Percentiles rank a stretch among this genome's conserved stretches.
These are phyloP conservation scores for Lepidostoma basale DNA, from an alignment of 1,140 invertebrate genomes.

Conservation along the genomic window DNA sequence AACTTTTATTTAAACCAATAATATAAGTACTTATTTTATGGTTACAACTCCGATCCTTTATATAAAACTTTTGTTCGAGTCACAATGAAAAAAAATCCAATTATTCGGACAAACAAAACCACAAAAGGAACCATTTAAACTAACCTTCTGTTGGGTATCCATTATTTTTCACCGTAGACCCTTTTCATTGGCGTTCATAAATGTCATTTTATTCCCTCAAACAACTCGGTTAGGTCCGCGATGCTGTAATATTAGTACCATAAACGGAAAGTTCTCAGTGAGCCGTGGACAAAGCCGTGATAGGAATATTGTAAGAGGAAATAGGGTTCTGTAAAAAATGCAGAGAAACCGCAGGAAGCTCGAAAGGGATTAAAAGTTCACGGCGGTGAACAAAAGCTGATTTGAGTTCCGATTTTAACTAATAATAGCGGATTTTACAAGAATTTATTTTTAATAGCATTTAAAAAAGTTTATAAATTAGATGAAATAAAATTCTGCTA, in stretches of 20 bases:
- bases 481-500: too few species aligned
- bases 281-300: conserved; percentile 31
- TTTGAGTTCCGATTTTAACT: too few species aligned
- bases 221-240: conserved; percentile 22
- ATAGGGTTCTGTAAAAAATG: conserved; percentile 11
- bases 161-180: conserved; percentile 36
- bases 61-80: conserved; percentile 24
- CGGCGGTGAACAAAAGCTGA: neutral
- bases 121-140: conserved; percentile 42
- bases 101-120: conserved; percentile 30
- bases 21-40: too few species aligned
- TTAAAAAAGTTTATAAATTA: too few species aligned
- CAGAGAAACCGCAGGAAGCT: conserved; percentile 1
- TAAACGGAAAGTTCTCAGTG: conserved; percentile 36
- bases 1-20: too few species aligned
- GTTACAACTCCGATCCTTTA: conserved; percentile 3
- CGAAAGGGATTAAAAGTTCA: conserved; percentile 9
- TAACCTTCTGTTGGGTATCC: conserved; percentile 30
- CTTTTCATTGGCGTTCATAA: conserved; percentile 42
- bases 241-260: conserved; percentile 35
- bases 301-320: conserved; percentile 28
- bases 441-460: too few species aligned
- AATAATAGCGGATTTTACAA: too few species aligned
- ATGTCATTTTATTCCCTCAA: conserved; percentile 42
- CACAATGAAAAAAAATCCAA: conserved; percentile 43